These are phyloP conservation scores for Drosophila novamexicana DNA, from an alignment of 1,140 invertebrate genomes.

Conservation along the genomic window DNA sequence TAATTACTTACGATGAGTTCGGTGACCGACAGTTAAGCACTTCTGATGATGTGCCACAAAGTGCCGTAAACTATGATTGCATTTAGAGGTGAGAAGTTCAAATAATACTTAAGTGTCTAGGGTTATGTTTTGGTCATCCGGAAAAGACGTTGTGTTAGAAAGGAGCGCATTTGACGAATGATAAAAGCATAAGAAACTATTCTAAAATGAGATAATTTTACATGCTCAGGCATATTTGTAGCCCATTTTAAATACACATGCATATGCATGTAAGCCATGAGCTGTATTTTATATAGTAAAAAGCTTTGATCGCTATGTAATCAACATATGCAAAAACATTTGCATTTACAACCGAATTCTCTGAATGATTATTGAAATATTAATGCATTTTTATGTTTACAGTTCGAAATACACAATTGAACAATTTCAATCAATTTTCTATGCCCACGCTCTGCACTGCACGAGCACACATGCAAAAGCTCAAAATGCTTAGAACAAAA, in stretches of 20 bases:
- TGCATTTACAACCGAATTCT: background rate
- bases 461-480: slow-evolving; percentile 45
- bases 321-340: background rate
- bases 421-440: slow-evolving; percentile 42
- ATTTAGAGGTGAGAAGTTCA: slow-evolving; percentile 31
- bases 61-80: background rate
- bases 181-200: too few relatives aligned
- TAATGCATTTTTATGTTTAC: slow-evolving; percentile 26
- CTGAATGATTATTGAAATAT: background rate
- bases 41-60: slow-evolving; percentile 22
- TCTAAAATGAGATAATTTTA: too few relatives aligned
- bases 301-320: background rate
- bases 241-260: too few relatives aligned
- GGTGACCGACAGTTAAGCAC: slow-evolving; percentile 27
- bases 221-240: too few relatives aligned
- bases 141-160: too few relatives aligned
- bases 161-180: too few relatives aligned
- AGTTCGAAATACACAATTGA: slow-evolving; percentile 44
- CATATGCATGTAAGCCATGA: too few relatives aligned
- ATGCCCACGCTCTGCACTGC: slow-evolving; percentile 39
- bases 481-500: slow-evolving; percentile 62
- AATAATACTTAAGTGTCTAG: slow-evolving; percentile 32
- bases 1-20: slow-evolving; percentile 36
- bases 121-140: background rate
- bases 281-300: background rate